Conservation (phyloP, 2,113 vertebrate species). For the Datnioides undecimradiatus region DNA sequence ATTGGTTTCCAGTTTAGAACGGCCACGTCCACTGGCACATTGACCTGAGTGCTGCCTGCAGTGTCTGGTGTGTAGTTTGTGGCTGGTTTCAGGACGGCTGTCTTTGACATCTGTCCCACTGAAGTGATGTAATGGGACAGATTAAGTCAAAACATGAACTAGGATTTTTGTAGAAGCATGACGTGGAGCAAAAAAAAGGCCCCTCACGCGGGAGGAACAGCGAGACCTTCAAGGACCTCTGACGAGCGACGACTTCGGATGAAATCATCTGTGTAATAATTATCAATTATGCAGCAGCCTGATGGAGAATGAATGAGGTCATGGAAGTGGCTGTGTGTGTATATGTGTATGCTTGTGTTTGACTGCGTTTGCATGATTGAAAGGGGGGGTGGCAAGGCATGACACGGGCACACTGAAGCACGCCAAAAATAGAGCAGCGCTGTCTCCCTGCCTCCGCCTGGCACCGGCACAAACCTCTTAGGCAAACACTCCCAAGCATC, state of each 20-base stretch:
- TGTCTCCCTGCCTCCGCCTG: conserved; percentile 34
- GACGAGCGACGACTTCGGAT: neutral
- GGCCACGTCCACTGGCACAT: neutral
- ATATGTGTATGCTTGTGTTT: neutral
- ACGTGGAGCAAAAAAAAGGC: neutral
- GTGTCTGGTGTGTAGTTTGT: neutral
- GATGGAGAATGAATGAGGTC: conserved; percentile 29
- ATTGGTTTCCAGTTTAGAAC: neutral
- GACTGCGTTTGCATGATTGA: conserved; percentile 45
- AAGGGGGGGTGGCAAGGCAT: conserved; percentile 43
- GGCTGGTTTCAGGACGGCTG: conserved; percentile 28
- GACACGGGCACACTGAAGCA: conserved; percentile 32
- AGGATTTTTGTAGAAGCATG: neutral
- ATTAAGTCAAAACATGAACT: conserved; percentile 11
- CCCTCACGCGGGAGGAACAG: neutral
- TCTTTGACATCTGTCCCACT: conserved; percentile 16
- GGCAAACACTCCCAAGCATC: conserved; percentile 9
- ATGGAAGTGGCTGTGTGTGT: conserved; percentile 14
- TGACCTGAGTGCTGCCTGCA: neutral
- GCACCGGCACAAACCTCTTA: conserved; percentile 45
- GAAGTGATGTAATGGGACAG: conserved; percentile 29
- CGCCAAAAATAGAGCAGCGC: conserved; percentile 63
- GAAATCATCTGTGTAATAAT: conserved; percentile 33
- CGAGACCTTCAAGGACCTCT: neutral
- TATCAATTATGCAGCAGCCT: conserved; percentile 36